These are phyloP conservation scores for Clarias gariepinus DNA, from an alignment of 2,113 vertebrate genomes.

Conservation along the genomic window DNA sequence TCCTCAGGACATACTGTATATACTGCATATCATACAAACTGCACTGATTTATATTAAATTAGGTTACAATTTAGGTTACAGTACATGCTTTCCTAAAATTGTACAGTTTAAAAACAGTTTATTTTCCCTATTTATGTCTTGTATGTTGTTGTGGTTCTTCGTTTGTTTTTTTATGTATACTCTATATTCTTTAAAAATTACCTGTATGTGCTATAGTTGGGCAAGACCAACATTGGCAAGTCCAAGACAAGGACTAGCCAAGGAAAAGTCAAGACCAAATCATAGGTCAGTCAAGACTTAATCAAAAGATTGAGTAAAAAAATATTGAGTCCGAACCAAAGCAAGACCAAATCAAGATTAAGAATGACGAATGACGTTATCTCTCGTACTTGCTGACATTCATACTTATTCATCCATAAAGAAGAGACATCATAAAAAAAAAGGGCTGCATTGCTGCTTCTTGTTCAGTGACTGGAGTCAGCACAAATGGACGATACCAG, in stretches of 20 bases:
- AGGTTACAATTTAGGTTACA: background rate
- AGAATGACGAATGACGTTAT: background rate
- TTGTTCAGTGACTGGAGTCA: constrained; percentile 17
- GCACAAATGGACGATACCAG: constrained; percentile 13
- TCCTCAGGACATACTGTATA: too few species aligned
- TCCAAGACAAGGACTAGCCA: background rate
- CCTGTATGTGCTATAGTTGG: background rate
- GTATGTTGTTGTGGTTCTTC: background rate
- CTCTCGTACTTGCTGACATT: background rate
- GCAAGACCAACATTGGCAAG: background rate
- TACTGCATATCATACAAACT: too few species aligned
- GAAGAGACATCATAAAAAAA: background rate
- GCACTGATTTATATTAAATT: background rate
- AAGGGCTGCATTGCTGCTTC: background rate
- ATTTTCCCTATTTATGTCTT: background rate
- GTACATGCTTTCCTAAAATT: background rate
- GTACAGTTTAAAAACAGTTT: too few species aligned
- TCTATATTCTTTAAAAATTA: background rate
- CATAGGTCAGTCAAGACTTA: background rate
- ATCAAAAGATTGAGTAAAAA: too few species aligned
- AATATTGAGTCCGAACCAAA: background rate
- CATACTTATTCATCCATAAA: background rate
- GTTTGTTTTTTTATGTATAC: background rate
- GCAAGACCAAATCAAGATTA: background rate
- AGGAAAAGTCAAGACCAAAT: too few species aligned